Percentiles rank a stretch among this genome's conserved stretches.
phyloP scores from a whole-genome alignment of 2,888 invertebrate genomes.

The Agriopis aurantiaria region DNA sequence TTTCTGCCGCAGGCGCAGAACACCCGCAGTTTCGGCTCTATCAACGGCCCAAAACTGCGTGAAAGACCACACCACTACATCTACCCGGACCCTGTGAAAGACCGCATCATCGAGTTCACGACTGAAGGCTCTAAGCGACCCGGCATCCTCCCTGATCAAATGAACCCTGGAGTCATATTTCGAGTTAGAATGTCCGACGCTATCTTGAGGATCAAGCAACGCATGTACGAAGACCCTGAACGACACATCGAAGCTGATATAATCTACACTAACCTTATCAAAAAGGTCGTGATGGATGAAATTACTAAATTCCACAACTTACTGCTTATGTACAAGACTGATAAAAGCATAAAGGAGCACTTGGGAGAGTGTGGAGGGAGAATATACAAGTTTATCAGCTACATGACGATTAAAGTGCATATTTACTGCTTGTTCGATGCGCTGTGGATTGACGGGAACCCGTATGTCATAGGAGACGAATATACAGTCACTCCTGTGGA shows the following conservation, averaged over 20 bases:
- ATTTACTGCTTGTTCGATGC: constrained; percentile 81
- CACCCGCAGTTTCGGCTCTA: constrained; percentile 64
- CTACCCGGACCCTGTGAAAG: constrained; percentile 79
- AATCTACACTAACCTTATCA: constrained; percentile 79
- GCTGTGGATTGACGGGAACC: constrained; percentile 81
- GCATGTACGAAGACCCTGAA: constrained; percentile 82
- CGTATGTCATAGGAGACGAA: constrained; percentile 81
- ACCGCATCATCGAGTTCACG: constrained; percentile 71
- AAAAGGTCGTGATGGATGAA: constrained; percentile 80
- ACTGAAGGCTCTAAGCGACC: constrained; percentile 69
- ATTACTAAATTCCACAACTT: constrained; percentile 81
- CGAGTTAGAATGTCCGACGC: constrained; percentile 81
- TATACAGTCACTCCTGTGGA: constrained; percentile 81
- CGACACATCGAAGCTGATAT: constrained; percentile 80
- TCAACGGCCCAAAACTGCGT: constrained; percentile 72
- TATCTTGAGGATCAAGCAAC: constrained; percentile 76
- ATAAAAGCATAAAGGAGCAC: constrained; percentile 79
- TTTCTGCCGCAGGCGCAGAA: constrained; percentile 75
- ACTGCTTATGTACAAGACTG: constrained; percentile 78
- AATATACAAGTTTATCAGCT: constrained; percentile 81
- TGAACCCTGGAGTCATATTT: constrained; percentile 82
- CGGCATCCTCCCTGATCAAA: constrained; percentile 75
- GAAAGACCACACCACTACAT: constrained; percentile 78
- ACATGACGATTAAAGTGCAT: constrained; percentile 81
- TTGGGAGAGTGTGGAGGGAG: constrained; percentile 79